Evolutionary conservation across 1,140 invertebrate species (phyloP).

Genomic region (Phenacoccus solenopsis): DNA sequence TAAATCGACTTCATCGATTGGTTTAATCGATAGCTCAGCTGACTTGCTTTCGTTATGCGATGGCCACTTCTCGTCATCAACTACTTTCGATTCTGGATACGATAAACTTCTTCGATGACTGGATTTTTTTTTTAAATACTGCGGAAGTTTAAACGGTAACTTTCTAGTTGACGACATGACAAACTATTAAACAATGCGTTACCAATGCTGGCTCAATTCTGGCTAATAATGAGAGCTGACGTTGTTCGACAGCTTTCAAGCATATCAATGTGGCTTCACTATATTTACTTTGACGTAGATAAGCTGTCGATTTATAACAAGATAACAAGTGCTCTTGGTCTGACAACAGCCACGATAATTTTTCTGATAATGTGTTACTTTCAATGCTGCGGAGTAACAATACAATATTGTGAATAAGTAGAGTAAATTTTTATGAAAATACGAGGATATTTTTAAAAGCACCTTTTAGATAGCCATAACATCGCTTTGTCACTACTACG

Average conservation of each 20-base stretch:
- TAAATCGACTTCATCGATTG: background rate
- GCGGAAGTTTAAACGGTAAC: background rate
- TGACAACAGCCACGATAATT: conserved; percentile 44
- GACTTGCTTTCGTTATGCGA: background rate
- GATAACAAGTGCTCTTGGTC: conserved; percentile 47
- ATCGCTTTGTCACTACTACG: conserved; percentile 38
- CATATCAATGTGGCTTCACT: conserved; percentile 53
- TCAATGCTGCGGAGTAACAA: conserved; percentile 38
- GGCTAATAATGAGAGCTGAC: conserved; percentile 47
- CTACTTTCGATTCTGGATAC: background rate
- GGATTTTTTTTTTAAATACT: conserved; percentile 30
- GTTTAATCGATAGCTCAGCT: background rate
- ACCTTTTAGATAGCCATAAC: conserved; percentile 48
- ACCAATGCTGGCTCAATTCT: conserved; percentile 52
- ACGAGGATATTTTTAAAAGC: background rate
- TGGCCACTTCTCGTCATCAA: background rate
- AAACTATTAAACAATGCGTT: too few relatives aligned
- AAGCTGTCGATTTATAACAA: conserved; percentile 47
- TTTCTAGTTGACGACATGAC: too few relatives aligned
- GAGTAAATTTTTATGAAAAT: too few relatives aligned
- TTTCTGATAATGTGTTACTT: conserved; percentile 44
- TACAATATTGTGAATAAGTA: conserved; percentile 18
- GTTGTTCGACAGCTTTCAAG: conserved; percentile 54
- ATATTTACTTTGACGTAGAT: conserved; percentile 46
- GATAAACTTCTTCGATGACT: background rate